Evolutionary conservation across 2,797 vertebrate species (phyloP), one percentile per base, ranked within the genome.

Genomic region (Epinephelus malabaricus): DNA sequence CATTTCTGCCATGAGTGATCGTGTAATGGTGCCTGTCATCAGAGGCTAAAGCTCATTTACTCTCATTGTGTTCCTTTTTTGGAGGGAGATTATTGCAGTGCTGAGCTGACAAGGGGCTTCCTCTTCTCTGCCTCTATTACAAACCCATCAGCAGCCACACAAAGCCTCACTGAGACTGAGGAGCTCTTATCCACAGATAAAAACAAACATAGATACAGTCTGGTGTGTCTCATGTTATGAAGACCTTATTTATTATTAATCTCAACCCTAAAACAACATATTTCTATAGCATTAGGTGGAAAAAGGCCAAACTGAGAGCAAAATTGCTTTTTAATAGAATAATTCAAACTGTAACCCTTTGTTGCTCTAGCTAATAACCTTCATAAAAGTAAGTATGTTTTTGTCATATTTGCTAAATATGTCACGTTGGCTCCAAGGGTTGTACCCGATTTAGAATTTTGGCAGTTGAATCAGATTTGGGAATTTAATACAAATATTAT

Each of bases 21-120:
- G 23, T 17, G 46, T 88, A 77, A 89, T 76, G 68, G 49, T 15
- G n/a, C 72, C 79, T 86, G 79, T 87, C 87, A 83, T 75, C 83
- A 70, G 83, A 74, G 71, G 75, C 83, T 88, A 40, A 85, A 74
- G 70, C 68, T 86, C 75, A 46, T 80, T 82, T 75, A 75, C 78
- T 59, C 65, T 78, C 68, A 76, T 69, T 86, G 67, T 71, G 19
- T 25, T 70, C 12, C 63, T 53, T 8, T 27, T 64, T 79, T 66
- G 77, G 68, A 67, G 69, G 67, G 79, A 72, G 73, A 84, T 82
- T 71, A 86, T 30, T 55, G 65, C 40, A 61, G 73, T 79, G 61
- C 45, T 53, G 56, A 78, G 38, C 73, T 40, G 74, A 84, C 60
- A 76, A 49, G 71, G 68, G 15, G 38, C 75, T 82, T 86, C 82